A percentile compares a stretch with the other conserved stretches of the same genome.
Evolutionary conservation across 2,797 vertebrate genomes (phyloP).

Genomic region (Gambusia yucatana): DNA sequence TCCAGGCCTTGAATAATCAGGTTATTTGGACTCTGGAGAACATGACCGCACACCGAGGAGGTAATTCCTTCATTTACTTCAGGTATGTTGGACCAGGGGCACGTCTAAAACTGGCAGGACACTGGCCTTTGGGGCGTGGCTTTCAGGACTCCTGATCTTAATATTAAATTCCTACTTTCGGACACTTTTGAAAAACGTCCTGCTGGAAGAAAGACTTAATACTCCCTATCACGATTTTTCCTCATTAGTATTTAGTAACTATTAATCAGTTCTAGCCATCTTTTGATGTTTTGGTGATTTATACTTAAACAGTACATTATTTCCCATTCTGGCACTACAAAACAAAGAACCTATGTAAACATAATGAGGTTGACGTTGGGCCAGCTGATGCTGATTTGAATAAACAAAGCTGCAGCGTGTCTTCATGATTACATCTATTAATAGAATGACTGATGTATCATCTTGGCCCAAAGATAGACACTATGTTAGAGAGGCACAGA

Average conservation of each 20-base stretch:
- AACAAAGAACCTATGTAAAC: constrained; percentile 11
- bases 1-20: neutral
- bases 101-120: neutral
- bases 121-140: no score
- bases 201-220: neutral
- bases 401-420: constrained; percentile 42
- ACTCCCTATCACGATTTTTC: neutral
- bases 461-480: constrained; percentile 40
- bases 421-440: constrained; percentile 66
- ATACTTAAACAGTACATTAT: neutral
- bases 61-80: neutral
- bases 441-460: constrained; percentile 60
- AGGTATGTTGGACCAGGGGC: neutral
- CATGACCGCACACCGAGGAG: neutral
- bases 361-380: constrained; percentile 17
- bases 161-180: neutral
- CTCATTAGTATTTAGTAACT: neutral
- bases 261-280: neutral
- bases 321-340: neutral
- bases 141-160: neutral
- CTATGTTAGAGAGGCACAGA: constrained; percentile 7
- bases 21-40: neutral
- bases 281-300: neutral
- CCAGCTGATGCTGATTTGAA: constrained; percentile 37
- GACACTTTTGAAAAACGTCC: neutral